Evolutionary conservation across 2,113 vertebrate genomes (phyloP), one percentile per base, ranked within the genome.

Genomic region (Phyllostomus hastatus): DNA sequence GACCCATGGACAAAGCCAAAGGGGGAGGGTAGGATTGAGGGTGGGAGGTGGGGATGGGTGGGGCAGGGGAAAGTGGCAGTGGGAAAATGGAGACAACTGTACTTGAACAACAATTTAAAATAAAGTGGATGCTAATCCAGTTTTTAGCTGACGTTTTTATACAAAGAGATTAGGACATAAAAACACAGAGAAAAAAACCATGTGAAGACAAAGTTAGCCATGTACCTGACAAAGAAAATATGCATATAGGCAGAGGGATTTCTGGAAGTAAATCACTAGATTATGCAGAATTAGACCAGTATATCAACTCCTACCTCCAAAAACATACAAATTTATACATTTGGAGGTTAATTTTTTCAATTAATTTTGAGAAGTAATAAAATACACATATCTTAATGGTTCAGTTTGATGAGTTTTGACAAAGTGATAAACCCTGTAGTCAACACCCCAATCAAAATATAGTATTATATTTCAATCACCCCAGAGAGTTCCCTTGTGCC

Each of bases 291-390:
- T 54, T 78, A 72, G 35, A 11, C 38, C 84, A 31, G 14, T 46
- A 79, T 33, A 11, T 73, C 64, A 93, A 64, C 35, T 93, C 2
- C 43, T 19, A 72, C n/a, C 54, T 88, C 52, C 43, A n/a, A 79
- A 92, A 85, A 93, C 70, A 17, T 50, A 93, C 70, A 22, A 69
- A 80, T 19, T 87, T 57, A 76, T 20, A 85, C 41, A 91, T 85
- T 14, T 86, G 84, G 43, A 90, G 7, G 54, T 72, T 70, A 64
- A 48, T 41, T 41, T 87, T 91, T 85, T 43, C n/a, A 84, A 66
- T 84, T 87, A 70, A 88, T 50, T 88, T 88, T 81, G 52, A 93
- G 24, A 41, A 73, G 11, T 84, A 95, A 82, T 75, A 52, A 90
- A 96, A 78, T 91, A 35, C 57, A 95, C 24, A 48, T 70, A 72